phyloP scores from a whole-genome alignment of 2,797 vertebrate species.

The Alauda arvensis region DNA sequence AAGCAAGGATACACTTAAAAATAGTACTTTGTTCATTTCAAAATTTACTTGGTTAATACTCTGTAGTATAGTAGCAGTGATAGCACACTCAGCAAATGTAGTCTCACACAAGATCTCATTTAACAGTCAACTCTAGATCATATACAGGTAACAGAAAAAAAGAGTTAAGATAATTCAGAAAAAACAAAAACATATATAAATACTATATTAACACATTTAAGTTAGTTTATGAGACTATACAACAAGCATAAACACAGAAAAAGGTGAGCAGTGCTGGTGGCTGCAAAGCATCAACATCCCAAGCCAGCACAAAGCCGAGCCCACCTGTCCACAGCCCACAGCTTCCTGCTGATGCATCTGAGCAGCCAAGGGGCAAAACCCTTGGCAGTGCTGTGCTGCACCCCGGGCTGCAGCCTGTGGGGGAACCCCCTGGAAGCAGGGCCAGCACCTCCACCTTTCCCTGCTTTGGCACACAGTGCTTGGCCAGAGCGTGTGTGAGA shows the following conservation, averaged over 20 bases:
- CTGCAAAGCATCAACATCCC: neutral
- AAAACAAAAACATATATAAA: constrained; percentile 47
- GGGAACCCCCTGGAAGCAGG: rapidly evolving
- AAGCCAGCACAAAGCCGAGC: neutral
- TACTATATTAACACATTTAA: constrained; percentile 57
- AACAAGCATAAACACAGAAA: constrained; percentile 31
- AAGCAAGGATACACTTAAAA: constrained; percentile 22
- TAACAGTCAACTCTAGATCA: constrained; percentile 64
- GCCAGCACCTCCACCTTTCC: neutral
- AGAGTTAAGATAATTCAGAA: constrained; percentile 5
- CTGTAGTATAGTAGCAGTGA: constrained; percentile 27
- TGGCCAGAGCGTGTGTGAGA: rapidly evolving
- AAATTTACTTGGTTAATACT: constrained; percentile 49
- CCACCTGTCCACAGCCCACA: neutral
- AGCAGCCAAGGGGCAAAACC: neutral
- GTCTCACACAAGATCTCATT: constrained; percentile 47
- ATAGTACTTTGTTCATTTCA: constrained; percentile 40
- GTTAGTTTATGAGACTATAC: constrained; percentile 54
- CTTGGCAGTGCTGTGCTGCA: neutral
- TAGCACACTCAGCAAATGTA: constrained; percentile 27
- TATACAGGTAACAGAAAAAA: constrained; percentile 55
- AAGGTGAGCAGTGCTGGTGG: neutral
- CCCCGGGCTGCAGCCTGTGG: neutral
- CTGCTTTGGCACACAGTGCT: neutral
- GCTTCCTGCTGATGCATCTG: neutral